phyloP scores from a whole-genome alignment of 2,797 vertebrate genomes.

The Carduelis carduelis region DNA sequence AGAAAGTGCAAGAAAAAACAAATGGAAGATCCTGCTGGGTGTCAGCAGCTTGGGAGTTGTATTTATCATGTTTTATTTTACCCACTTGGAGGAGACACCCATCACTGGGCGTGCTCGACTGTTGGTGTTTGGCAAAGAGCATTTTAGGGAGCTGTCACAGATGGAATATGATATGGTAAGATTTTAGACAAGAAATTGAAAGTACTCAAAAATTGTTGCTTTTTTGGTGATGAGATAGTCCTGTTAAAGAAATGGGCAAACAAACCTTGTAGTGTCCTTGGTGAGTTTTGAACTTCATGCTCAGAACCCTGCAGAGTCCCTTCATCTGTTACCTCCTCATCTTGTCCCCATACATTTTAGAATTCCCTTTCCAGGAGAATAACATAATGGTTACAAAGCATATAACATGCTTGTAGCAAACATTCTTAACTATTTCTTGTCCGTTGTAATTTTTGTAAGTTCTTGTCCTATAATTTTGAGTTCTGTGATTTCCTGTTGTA shows the following conservation, averaged over 20 bases:
- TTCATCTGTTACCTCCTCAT: neutral
- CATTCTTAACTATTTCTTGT: neutral
- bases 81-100: constrained; percentile 90
- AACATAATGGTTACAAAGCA: neutral
- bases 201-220: neutral
- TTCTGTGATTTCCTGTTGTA: neutral
- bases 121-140: constrained; percentile 85
- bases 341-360: neutral
- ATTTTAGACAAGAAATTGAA: neutral
- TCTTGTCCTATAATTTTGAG: neutral
- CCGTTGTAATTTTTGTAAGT: neutral
- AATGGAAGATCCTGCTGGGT: constrained; percentile 82
- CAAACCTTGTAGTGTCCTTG: neutral
- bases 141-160: constrained; percentile 84
- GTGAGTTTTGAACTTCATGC: neutral
- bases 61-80: constrained; percentile 82
- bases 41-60: constrained; percentile 74
- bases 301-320: neutral
- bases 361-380: neutral
- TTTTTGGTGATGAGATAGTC: neutral
- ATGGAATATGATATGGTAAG: constrained; percentile 84
- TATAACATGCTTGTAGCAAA: neutral
- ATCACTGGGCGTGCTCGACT: constrained; percentile 89
- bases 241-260: neutral
- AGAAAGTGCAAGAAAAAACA: constrained; percentile 77